phyloP scores from a whole-genome alignment of 2,888 invertebrate species.

The Noctua janthe region DNA sequence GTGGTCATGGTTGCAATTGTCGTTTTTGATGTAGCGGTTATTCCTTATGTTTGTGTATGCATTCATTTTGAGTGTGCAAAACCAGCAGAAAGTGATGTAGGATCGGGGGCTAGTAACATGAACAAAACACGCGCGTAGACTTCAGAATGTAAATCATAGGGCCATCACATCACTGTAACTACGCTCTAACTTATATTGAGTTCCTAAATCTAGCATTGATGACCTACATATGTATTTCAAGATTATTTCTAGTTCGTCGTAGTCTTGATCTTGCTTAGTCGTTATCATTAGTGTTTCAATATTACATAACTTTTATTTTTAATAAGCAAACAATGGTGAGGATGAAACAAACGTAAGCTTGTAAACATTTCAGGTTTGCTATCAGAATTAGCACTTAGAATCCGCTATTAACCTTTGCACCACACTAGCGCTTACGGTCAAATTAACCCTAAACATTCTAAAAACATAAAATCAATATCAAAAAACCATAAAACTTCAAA shows the following conservation, averaged over 20 bases:
- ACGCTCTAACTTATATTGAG: background rate
- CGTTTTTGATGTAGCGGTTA: conserved; percentile 30
- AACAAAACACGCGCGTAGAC: background rate
- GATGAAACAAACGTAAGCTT: background rate
- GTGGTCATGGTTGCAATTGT: conserved; percentile 53
- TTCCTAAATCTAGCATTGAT: background rate
- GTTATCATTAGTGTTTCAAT: background rate
- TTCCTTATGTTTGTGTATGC: conserved; percentile 30
- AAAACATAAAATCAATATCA: conserved; percentile 47
- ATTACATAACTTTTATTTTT: no score
- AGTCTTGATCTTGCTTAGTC: background rate
- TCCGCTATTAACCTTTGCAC: background rate
- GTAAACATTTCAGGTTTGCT: background rate
- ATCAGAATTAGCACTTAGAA: background rate
- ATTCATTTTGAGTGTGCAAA: background rate
- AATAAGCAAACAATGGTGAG: background rate
- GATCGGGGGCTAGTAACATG: background rate
- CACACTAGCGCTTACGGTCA: background rate
- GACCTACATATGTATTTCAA: background rate
- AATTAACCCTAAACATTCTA: conserved; percentile 2
- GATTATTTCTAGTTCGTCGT: background rate
- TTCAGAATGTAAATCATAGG: background rate
- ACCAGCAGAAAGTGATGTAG: background rate
- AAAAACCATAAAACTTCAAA: conserved; percentile 51
- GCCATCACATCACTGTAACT: background rate